Evolutionary conservation across 2,797 vertebrate species (phyloP), one percentile per base, ranked within the genome.

Genomic region (Danio jaintianensis): DNA sequence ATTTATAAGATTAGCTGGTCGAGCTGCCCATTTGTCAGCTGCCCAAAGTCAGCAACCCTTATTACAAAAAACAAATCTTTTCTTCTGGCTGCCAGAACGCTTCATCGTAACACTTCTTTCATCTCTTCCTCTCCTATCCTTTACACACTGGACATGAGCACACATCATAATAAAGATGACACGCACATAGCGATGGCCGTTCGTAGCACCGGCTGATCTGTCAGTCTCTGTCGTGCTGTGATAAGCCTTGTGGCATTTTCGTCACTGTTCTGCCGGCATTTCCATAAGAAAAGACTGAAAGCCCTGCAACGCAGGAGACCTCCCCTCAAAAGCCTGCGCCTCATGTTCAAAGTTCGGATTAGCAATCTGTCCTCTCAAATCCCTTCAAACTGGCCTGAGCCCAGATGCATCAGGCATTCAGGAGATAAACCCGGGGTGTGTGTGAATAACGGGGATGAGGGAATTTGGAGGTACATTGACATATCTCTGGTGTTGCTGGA

Each of bases 301-400:
- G 93, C 90, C 91, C 91, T 91, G 85, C 90, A 92, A 94, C 94
- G 93, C 93, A 91, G 93, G 93, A 95, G 91, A 89, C 89, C 70
- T 76, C 55, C 72, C 77, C 56, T 67, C 91, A 92, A 77, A 77
- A 77, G 93, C 91, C 88, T 72, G 91, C 92, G 94, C 95, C 96
- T 96, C 95, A 95, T 96, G 95, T 97, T 98, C 95, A 96, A 97
- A 96, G 89, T 97, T 95, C 84, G 96, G 97, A 97, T 98, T 97
- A 98, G 94, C 94, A 94, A 89, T 95, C 94, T 91, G 88, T 91
- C 91, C 89, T 83, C 89, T 90, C 89, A 96, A 98, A 98, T 98
- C 97, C 96, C 95, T 95, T 98, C 96, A 98, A 97, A 98, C 93
- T 91, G 91, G 90, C 86, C 93, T 73, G 80, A 83, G 83, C 81